Conservation (phyloP, 2,888 invertebrate genomes). For the Doris montereyensis region DNA sequence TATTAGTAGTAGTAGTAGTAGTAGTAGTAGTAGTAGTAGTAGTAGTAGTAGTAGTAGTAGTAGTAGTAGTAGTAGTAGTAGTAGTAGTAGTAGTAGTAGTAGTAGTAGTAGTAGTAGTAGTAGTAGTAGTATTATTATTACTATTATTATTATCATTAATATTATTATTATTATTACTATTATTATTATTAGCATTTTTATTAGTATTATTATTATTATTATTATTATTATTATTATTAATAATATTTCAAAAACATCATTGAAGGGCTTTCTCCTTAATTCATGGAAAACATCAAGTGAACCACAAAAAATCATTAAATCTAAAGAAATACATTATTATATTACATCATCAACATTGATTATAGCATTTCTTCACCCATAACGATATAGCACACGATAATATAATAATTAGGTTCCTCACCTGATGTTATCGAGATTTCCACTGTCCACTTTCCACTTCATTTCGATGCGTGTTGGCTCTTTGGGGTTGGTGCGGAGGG, state of each 20-base stretch:
- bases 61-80: slow-evolving; percentile 30
- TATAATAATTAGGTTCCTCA: too few relatives aligned
- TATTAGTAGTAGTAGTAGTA: slow-evolving; percentile 18
- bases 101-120: slow-evolving; percentile 28
- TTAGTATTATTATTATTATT: background rate
- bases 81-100: slow-evolving; percentile 28
- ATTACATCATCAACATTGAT: too few relatives aligned
- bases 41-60: slow-evolving; percentile 26
- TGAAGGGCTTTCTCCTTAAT: too few relatives aligned
- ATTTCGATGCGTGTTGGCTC: background rate
- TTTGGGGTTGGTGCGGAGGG: background rate
- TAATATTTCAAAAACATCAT: too few relatives aligned
- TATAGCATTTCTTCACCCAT: too few relatives aligned
- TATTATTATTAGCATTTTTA: background rate
- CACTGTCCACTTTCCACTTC: slow-evolving; percentile 23
- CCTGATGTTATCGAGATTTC: slow-evolving; percentile 22
- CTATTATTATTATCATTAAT: background rate
- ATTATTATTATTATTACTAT: background rate
- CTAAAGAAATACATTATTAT: too few relatives aligned
- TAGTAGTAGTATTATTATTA: slow-evolving; percentile 3
- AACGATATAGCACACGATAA: too few relatives aligned
- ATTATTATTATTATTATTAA: background rate
- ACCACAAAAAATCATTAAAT: too few relatives aligned
- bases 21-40: slow-evolving; percentile 25
- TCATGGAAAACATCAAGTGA: too few relatives aligned